Evolutionary conservation across 2,888 invertebrate genomes (phyloP), one percentile per base, ranked within the genome.

Genomic region (Melinaea menophilus): DNA sequence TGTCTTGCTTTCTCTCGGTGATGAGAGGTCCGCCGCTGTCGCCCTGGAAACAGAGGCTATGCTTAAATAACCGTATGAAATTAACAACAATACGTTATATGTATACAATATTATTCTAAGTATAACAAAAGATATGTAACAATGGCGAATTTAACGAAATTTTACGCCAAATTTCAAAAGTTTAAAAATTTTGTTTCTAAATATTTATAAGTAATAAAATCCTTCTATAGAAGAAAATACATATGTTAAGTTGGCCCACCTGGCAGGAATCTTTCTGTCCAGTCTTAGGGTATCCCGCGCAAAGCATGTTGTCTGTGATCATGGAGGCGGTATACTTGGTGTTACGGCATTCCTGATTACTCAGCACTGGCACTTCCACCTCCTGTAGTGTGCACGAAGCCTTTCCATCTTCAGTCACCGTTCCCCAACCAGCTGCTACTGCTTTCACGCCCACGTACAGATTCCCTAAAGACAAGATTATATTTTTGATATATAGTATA

Each of bases 221-320:
- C 4, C 37, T 5, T 37, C 37, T 37, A 22, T 22, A 22, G 22
- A 22, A 22, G 22, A 22, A 22, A 22, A 22, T 22, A 22, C 37
- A 37, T 1, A 37, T 5, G 37, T 37, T 37, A 37, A 37, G 37
- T 7, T 37, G 37, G 31, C 59, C 22, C 63, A 96, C 96, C 92
- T 96, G 96, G 79, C 96, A 96, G 51, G 96, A 95, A 79, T 96
- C 96, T 75, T 93, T 95, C 74, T 93, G 88, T 11, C 96, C 96
- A 0, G 82, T 81, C 65, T 93, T 92, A 0, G 93, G 93, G 78
- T 94, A 95, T 0, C 96, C 96, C 31, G 96, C 96, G 76, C 96
- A 97, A 81, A 97, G 77, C 97, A 97, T 97, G 79, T 96, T 96
- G 72, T 96, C 94, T 0, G 96, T 95, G 71, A 97, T 97, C 95